Evolutionary conservation across 2,888 invertebrate genomes (phyloP), one percentile per base, ranked within the genome.

Genomic region (Pseudoips prasinana): DNA sequence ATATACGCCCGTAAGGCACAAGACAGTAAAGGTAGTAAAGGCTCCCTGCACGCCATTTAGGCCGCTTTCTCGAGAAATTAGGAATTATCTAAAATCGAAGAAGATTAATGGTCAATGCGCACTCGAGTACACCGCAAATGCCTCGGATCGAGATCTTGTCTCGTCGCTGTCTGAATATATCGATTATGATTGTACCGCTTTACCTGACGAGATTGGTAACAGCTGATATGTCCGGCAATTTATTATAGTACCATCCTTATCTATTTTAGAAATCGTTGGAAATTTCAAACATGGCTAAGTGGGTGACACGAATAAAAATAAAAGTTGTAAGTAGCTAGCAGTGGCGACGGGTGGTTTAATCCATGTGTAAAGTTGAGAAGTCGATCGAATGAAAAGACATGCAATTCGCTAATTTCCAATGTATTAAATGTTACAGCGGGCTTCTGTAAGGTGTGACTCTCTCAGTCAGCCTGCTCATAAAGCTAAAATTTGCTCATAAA

Each of bases 61-160:
- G 36, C 55, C 49, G 63, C 72, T 73, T 73, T 72, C 58, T 44
- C 62, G 53, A 61, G 52, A 56, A 59, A 47, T 58, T 46, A 46
- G 39, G 54, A 58, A 68, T 72, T 72, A 76, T 74, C 71, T 66
- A 52, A 60, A 66, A 74, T 75, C 70, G 69, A 72, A 66, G 70
- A 71, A 64, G 70, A 73, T 73, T 65, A 70, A 75, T 71, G 64
- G 64, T 38, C 33, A 61, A 54, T 55, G 59, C 40, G 36, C 54
- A 59, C 43, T 58, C 46, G 50, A 59, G 50, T 63, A 56, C 56
- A 55, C 40, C 49, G 18, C 29, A 36, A 26, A 33, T 41, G 43
- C 39, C 48, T 39, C 44, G 47, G 38, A 54, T 47, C 43, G 30
- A 51, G 66, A 64, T 69, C 61, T 59, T 58, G 64, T 61, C 60